Evolutionary conservation across 2,797 vertebrate genomes (phyloP), one percentile per base, ranked within the genome.

Genomic region (Clarias pachynema): DNA sequence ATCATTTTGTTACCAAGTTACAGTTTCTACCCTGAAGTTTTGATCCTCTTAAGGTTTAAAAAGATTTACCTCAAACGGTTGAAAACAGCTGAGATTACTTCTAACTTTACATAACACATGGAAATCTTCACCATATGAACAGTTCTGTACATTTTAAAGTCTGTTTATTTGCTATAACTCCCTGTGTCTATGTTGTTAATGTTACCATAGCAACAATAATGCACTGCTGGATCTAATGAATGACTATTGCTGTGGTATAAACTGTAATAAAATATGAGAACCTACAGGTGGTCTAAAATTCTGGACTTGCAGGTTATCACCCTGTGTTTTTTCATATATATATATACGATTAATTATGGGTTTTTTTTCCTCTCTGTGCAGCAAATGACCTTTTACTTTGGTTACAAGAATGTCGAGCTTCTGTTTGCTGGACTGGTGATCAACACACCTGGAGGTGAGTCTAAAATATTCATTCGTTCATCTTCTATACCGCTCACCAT

Each of bases 311-410:
- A 14, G 34, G 40, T 70, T 44, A 44, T 72, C 12, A 0, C n/a
- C 12, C n/a, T n/a, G 69, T 4, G 2, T 72, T 72, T 40, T 40
- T 6, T n/a, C n/a, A n/a, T 40, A 6, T 44, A 49, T 12, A 44
- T 44, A 44, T 8, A 44, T 44, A 34, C 34, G 34, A 37, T 37
- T 37, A 37, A 37, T 18, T 79, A n/a, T 53, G 34, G 9, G 65
- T 56, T 85, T 26, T 37, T 82, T 86, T 91, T 91, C 8, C 18
- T 12, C n/a, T 31, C 18, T 79, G 84, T 88, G 82, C 91, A 99
- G 98, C 93, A 68, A 78, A 99, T 99, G 98, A 96, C 96, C 57
- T 99, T 99, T 94, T 95, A 98, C 94, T 97, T 99, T 16, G 96
- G 93, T 87, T 96, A 88, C 91, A 86, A 91, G 56, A 94, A 97